A percentile compares a stretch with the other conserved stretches of the same genome.
These are phyloP conservation scores for Drosophila mayaguana DNA, from an alignment of 2,888 invertebrate species.

Conservation along the genomic window DNA sequence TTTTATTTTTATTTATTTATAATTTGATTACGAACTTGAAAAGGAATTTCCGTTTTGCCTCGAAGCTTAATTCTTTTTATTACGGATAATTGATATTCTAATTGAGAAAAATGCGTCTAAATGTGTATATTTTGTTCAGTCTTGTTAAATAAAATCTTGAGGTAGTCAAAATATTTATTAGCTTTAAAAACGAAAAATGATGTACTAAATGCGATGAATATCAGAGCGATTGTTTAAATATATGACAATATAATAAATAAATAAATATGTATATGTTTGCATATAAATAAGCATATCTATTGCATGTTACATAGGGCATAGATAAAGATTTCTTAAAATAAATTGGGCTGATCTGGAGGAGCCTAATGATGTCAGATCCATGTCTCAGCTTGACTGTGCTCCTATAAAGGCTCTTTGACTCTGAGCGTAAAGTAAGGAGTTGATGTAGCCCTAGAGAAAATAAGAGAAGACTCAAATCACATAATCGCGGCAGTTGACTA, in stretches of 20 bases:
- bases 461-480: not conserved
- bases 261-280: no score
- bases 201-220: no score
- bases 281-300: no score
- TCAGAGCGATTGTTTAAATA: no score
- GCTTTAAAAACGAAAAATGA: no score
- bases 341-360: no score
- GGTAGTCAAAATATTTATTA: not conserved
- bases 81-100: not conserved
- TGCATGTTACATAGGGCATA: no score
- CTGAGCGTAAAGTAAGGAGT: not conserved
- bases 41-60: not conserved
- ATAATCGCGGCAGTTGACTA: not conserved
- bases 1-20: slow-evolving; percentile 1
- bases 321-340: no score
- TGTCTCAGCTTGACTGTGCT: not conserved
- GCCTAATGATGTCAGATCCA: not conserved
- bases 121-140: not conserved
- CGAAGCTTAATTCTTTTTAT: not conserved
- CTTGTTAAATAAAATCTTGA: no score
- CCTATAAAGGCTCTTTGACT: no score
- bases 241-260: no score
- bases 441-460: not conserved
- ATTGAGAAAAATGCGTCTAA: not conserved
- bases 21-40: not conserved